Evolutionary conservation across 2,113 vertebrate species (phyloP), one percentile per base, ranked within the genome.

Genomic region (Catagonus wagneri): DNA sequence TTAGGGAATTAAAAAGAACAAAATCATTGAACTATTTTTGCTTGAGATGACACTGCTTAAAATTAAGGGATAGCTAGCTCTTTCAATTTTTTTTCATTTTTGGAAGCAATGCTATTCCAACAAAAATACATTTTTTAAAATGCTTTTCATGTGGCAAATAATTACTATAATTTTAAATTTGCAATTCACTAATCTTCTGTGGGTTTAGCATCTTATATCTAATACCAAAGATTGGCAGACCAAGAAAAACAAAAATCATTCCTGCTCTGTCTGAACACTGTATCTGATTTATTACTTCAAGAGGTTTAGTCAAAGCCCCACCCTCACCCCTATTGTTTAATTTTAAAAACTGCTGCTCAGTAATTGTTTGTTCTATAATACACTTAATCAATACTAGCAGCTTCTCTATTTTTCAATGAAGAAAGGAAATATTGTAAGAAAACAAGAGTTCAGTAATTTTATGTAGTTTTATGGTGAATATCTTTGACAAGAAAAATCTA

Each of bases 291-390:
- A 97, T 97, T 97, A 19, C 66, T 98, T 97, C 68, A 23, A 65
- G 83, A 78, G 54, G 74, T 97, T 98, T 98, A 98, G 98, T 98
- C 96, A 98, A 97, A 98, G 60, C 92, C 61, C 65, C 6, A 29
- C 22, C 50, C 16, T 23, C 27, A 72, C 20, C 27, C 75, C 23
- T 93, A 93, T 90, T 97, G 34, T 50, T 96, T 97, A 96, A 97
- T 98, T 98, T 98, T 97, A 96, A 85, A 96, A 98, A 94, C 96
- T 96, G 58, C 32, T 90, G 95, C 74, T 96, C 85, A 34, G 34
- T 90, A 93, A 87, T 58, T 95, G 19, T 96, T 93, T 72, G 63
- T 85, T 96, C 80, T 96, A 75, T 93, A 98, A 95, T 80, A 69
- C 6, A 95, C 71, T 92, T 97, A 95, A 97, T 97, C 94, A 96